A percentile compares a stretch with the other conserved stretches of the same genome.
These are phyloP conservation scores for Ceratoteleas bidentatus DNA, from an alignment of 1,140 invertebrate genomes.

Conservation along the genomic window DNA sequence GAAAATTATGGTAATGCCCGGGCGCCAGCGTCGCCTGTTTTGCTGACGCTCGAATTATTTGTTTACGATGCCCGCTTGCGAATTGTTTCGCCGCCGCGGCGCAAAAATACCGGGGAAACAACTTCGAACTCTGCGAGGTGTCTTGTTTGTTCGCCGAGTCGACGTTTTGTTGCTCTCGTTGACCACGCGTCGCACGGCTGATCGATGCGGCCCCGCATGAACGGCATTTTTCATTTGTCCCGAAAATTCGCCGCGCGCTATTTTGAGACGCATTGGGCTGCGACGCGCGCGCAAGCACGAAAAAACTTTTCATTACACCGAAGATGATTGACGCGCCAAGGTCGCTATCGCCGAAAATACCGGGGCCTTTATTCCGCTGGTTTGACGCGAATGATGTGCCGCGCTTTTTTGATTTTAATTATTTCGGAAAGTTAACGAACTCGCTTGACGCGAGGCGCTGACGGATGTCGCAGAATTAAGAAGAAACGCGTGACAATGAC, in stretches of 20 bases:
- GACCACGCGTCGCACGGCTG: slow-evolving; percentile 41
- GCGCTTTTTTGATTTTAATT: slow-evolving; percentile 17
- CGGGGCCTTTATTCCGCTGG: slow-evolving; percentile 16
- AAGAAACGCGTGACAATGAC: slow-evolving; percentile 34
- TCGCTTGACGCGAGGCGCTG: slow-evolving; percentile 7
- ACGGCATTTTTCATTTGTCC: slow-evolving; percentile 24
- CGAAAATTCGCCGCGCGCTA: slow-evolving; percentile 18
- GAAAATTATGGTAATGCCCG: slow-evolving; percentile 43
- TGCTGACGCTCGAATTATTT: slow-evolving; percentile 42
- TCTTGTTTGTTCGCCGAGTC: slow-evolving; percentile 58
- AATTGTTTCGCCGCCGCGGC: slow-evolving; percentile 41
- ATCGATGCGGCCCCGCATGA: slow-evolving; percentile 41
- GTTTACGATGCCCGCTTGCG: slow-evolving; percentile 45
- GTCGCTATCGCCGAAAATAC: slow-evolving; percentile 69
- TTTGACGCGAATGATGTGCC: slow-evolving; percentile 33
- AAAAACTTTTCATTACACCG: slow-evolving; percentile 61
- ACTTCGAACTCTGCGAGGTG: slow-evolving; percentile 42
- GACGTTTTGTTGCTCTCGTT: slow-evolving; percentile 61
- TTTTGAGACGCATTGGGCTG: slow-evolving; percentile 36
- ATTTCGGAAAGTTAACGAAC: slow-evolving; percentile 31
- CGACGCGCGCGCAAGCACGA: slow-evolving; percentile 49
- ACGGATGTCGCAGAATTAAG: slow-evolving; percentile 6
- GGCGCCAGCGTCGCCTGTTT: slow-evolving; percentile 12
- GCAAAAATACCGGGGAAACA: slow-evolving; percentile 41
- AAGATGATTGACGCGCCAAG: slow-evolving; percentile 69